Evolutionary conservation across 2,888 invertebrate genomes (phyloP), one percentile per base, ranked within the genome.

Genomic region (Amphipoea oculea): DNA sequence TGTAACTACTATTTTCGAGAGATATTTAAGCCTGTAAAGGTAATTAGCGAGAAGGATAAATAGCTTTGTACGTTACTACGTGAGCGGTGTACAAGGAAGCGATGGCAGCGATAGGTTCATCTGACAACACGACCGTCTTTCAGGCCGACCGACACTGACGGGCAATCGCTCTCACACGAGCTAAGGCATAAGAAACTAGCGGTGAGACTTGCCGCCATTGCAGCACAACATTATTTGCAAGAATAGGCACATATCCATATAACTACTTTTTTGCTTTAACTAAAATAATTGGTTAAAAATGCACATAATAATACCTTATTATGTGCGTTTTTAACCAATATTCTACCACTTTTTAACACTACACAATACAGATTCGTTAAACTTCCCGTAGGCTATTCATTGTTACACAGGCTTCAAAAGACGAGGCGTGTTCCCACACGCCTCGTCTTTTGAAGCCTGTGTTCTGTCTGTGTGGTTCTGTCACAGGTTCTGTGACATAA

Each of bases 51-150:
- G 7, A 12, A 57, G n/a, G 65, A 66, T 66, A 45, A 70, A 80
- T 75, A 5, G 12, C 12, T 62, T 23, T 17, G 14, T 9, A 6
- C 57, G 78, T 57, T 54, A 42, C 36, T 54, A 76, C 36, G 66
- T 70, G 48, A 73, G 51, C 20, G n/a, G 45, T 69, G 5, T 20
- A 36, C 65, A 66, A 71, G 69, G 66, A 62, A 67, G 66, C 23
- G 72, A 73, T 63, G 76, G 66, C 40, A 42, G 78, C 40, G 2
- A 81, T 84, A 29, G 29, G 29, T 29, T 66, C 40, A 66, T 76
- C 73, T 85, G 78, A 78, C 60, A 66, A 62, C 63, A 60, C 82
- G 66, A 83, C 66, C 70, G 79, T 69, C 74, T 48, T 68, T 79
- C 79, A 70, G 60, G 4, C 79, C 45, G 23, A 14, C 66, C 62